Evolutionary conservation across 2,113 vertebrate genomes (phyloP), one percentile per base, ranked within the genome.

Genomic region (Melospiza melodia): DNA sequence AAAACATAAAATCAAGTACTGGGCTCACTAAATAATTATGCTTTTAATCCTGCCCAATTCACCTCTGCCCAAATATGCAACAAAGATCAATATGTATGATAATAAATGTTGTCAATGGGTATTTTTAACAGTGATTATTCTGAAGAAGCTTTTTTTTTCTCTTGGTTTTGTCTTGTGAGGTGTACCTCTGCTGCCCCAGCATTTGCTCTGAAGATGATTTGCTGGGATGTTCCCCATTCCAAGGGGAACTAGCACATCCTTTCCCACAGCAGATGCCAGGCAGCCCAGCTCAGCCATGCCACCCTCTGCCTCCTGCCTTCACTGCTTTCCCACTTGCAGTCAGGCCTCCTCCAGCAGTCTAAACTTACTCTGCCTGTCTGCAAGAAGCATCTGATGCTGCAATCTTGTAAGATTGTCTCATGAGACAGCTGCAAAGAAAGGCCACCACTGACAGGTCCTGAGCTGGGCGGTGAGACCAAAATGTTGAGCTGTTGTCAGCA

Each of bases 41-140:
- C 62, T 88, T 94, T 95, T 89, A 90, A 73, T 96, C 67, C 82
- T 83, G 41, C 59, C 62, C 43, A 58, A 8, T 94, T 94, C 84
- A 90, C 84, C 54, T 91, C 87, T 89, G 74, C 46, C 84, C 85
- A 84, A 80, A 77, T 41, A 39, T 10, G 31, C 76, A 52, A 10
- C 10, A 9, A 68, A 91, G 46, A 84, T 39, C 58, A 61, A 27
- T 51, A 46, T 14, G 15, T 58, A 19, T 44, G 35, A 46, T 76
- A 68, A 51, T 30, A 82, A 85, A 82, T 82, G 21, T 75, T 86
- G 44, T 79, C 71, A 93, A 5, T 72, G 35, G 49, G 6, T 73
- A 59, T 85, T 91, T 90, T 79, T 91, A 65, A 57, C 49, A 46
- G 31, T 28, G 0, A 49, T 51, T 82, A 75, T 73, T 68, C 14